Evolutionary conservation across 2,113 vertebrate genomes (phyloP), one percentile per base, ranked within the genome.

Genomic region (Zeus faber): DNA sequence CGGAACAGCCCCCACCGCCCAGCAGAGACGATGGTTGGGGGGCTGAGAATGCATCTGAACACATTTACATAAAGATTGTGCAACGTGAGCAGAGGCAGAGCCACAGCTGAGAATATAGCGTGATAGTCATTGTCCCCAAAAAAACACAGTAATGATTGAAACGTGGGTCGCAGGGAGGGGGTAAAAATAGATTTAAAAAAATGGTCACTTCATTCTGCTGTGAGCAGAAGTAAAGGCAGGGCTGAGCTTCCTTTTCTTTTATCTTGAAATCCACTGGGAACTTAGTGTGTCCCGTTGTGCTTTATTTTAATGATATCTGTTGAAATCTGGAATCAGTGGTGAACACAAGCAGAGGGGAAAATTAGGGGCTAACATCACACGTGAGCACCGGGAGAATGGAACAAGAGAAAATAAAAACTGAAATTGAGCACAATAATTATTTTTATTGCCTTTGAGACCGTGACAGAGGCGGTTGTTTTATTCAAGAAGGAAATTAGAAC

Each of bases 1-100:
- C 22, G 23, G 43, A 72, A 52, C 65, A 73, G 58, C 73, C 56
- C 58, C 60, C 61, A 40, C 62, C 51, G 59, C 29, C 62, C 62
- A 59, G 68, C 70, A 58, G 77, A 67, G 69, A 63, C 57, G 75
- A 75, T 70, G 68, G 72, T 76, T 65, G 50, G 29, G 47, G 20
- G 47, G 77, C 65, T 50, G 70, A 50, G 84, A 77, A 82, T 77
- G 81, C 47, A 86, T 89, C 81, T 84, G 57, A 88, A 92, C 87
- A 89, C 65, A 91, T 92, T 89, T 90, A 77, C 86, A 91, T 91
- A 83, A 59, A 86, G 80, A 90, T 77, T 77, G 85, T 62, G 82
- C 74, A 45, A 33, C 0, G 51, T 58, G 85, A 66, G 77, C 83
- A 66, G 64, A 71, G 54, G 60, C 60, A 31, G 37, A 40, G 49